These are phyloP conservation scores for Engystomops pustulosus DNA, from an alignment of 2,113 vertebrate species.

Conservation along the genomic window DNA sequence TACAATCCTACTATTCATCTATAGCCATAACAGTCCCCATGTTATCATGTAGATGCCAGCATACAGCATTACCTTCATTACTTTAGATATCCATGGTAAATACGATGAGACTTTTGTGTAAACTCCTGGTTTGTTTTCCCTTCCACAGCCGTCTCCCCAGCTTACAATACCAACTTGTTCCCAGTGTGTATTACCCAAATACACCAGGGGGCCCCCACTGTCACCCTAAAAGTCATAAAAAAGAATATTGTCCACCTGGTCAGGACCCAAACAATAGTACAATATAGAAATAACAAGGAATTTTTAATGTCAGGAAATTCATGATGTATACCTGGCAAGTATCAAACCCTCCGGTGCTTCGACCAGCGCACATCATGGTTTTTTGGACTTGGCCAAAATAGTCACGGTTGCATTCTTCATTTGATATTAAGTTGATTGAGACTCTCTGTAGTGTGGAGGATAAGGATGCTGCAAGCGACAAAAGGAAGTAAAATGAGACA, in stretches of 20 bases:
- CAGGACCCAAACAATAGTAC: background rate
- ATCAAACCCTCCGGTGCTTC: slow-evolving; percentile 77
- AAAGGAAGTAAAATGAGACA: background rate
- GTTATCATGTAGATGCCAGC: no score
- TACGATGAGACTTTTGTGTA: slow-evolving; percentile 72
- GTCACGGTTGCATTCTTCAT: slow-evolving; percentile 71
- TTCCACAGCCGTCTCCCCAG: slow-evolving; percentile 78
- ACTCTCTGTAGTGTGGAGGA: slow-evolving; percentile 83
- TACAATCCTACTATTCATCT: no score
- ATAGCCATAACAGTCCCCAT: no score
- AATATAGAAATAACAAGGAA: no score
- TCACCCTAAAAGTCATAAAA: slow-evolving; percentile 71
- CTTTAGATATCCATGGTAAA: slow-evolving; percentile 74
- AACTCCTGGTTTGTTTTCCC: slow-evolving; percentile 70
- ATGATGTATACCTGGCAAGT: slow-evolving; percentile 85
- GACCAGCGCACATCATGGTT: slow-evolving; percentile 89
- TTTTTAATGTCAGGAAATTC: no score
- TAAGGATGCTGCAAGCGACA: slow-evolving; percentile 71
- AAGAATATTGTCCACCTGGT: no score
- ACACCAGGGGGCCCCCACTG: slow-evolving; percentile 79
- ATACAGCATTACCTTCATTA: slow-evolving; percentile 69
- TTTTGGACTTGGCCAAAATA: slow-evolving; percentile 76
- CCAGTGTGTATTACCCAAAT: slow-evolving; percentile 61
- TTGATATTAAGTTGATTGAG: slow-evolving; percentile 71
- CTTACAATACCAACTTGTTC: slow-evolving; percentile 77